These are phyloP conservation scores for Rachycentron canadum DNA, from an alignment of 2,797 vertebrate genomes.

Conservation along the genomic window DNA sequence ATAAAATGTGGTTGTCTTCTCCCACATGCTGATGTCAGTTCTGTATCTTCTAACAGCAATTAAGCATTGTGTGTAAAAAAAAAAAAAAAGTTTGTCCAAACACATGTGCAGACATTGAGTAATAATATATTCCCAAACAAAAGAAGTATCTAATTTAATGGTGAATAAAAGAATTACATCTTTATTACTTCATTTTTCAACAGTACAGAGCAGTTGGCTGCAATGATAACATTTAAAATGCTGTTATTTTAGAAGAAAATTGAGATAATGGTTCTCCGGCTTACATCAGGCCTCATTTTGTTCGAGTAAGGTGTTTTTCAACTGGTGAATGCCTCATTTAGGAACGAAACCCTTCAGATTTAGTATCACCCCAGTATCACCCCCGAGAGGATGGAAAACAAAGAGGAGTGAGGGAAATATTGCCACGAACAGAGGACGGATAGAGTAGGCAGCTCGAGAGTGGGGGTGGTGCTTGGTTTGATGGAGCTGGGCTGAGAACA, in stretches of 20 bases:
- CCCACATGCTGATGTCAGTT: background rate
- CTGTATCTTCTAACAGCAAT: background rate
- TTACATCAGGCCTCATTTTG: slow-evolving; percentile 17
- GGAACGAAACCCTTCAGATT: slow-evolving; percentile 48
- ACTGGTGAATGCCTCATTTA: slow-evolving; percentile 42
- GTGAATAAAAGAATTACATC: background rate
- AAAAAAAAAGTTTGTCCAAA: background rate
- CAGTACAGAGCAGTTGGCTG: background rate
- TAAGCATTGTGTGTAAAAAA: background rate
- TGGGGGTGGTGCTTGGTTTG: slow-evolving; percentile 72
- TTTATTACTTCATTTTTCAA: slow-evolving; percentile 19
- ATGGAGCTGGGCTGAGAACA: slow-evolving; percentile 73
- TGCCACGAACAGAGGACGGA: slow-evolving; percentile 55
- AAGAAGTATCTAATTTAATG: background rate
- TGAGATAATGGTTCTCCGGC: slow-evolving; percentile 8
- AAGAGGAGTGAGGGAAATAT: slow-evolving; percentile 58
- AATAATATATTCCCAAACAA: slow-evolving; percentile 12
- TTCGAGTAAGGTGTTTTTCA: slow-evolving; percentile 31
- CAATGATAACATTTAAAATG: slow-evolving; percentile 17
- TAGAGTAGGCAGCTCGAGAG: slow-evolving; percentile 75
- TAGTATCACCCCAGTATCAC: slow-evolving; percentile 28
- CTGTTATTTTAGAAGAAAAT: slow-evolving; percentile 18
- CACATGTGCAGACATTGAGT: background rate
- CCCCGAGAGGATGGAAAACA: slow-evolving; percentile 53
- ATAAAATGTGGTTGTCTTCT: slow-evolving; percentile 12